Evolutionary conservation across 2,113 vertebrate species (phyloP), one percentile per base, ranked within the genome.

Genomic region (Chamaetylas fuelleborni): DNA sequence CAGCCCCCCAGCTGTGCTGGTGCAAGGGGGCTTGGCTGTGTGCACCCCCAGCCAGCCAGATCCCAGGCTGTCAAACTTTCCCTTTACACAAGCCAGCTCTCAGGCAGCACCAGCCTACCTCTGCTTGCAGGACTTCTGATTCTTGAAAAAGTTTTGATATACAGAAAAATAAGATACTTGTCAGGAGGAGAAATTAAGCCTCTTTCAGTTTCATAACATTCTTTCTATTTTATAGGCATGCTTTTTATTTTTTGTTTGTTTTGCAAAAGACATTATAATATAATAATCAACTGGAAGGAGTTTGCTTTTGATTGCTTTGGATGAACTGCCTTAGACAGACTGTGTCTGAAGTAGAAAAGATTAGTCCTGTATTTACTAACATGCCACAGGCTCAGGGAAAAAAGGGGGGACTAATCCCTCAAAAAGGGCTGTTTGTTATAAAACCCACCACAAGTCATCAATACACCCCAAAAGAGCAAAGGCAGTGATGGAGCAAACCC

Each of bases 401-500:
- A 72, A 53, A 87, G 38, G 12, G 29, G 58, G 60, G 29, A 67
- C 24, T 31, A 72, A 85, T 57, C 40, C 64, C 43, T 92, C 45
- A 73, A 58, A 91, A 93, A 88, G 33, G 61, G 48, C 91, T 79
- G 83, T 86, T 95, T 90, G 70, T 89, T 95, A 85, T 82, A 92
- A 97, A 95, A 50, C 65, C 73, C 43, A 91, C 84, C 85, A 77
- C 54, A 66, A 96, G 89, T 80, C 91, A 97, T 86, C 94, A 93
- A 77, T 93, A 93, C 57, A 92, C 45, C 71, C 90, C 54, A 31
- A 80, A 95, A 95, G 86, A 93, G 72, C 56, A 91, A 78, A 86
- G 80, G 77, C 87, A 90, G 88, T 3, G 2, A 66, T 33, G 74
- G 84, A 96, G 79, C 83, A 94, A 93, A 86, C 18, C 47, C 86